phyloP scores from a whole-genome alignment of 2,888 invertebrate genomes.

The Cataglyphis livida region DNA sequence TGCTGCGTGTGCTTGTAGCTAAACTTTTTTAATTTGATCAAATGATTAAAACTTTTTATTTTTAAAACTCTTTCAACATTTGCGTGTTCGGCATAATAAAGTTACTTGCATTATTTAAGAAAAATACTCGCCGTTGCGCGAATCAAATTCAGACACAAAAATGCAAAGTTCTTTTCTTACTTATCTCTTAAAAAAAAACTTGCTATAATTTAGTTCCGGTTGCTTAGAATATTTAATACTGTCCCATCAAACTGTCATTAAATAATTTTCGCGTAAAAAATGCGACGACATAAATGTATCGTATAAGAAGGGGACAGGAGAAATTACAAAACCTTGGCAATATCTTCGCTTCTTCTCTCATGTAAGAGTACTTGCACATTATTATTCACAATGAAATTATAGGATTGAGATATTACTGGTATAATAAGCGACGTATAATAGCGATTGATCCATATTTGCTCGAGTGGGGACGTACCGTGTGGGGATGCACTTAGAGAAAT shows the following conservation, averaged over 20 bases:
- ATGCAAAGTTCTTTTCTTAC: not conserved
- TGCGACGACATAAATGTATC: not conserved
- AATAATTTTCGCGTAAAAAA: not conserved
- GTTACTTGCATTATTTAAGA: not conserved
- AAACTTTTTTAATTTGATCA: not conserved
- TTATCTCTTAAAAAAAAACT: not conserved
- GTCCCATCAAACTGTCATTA: not conserved
- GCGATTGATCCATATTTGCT: not conserved
- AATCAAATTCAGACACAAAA: not conserved
- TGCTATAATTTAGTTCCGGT: not conserved
- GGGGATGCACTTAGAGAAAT: not conserved
- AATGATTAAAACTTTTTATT: not conserved
- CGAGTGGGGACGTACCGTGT: slow-evolving; percentile 1
- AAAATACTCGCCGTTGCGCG: not conserved
- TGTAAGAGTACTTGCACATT: not conserved
- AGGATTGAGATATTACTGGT: not conserved
- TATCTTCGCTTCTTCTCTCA: not conserved
- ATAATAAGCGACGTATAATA: slow-evolving; percentile 4
- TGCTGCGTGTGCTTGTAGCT: too few relatives aligned
- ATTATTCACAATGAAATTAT: not conserved
- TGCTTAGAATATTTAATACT: not conserved
- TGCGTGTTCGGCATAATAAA: not conserved
- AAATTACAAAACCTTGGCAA: not conserved
- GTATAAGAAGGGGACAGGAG: not conserved
- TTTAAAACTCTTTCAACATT: not conserved